A percentile compares a stretch with the other conserved stretches of the same genome.
Evolutionary conservation across 2,113 vertebrate species (phyloP).

Genomic region (Oryzias melastigma): DNA sequence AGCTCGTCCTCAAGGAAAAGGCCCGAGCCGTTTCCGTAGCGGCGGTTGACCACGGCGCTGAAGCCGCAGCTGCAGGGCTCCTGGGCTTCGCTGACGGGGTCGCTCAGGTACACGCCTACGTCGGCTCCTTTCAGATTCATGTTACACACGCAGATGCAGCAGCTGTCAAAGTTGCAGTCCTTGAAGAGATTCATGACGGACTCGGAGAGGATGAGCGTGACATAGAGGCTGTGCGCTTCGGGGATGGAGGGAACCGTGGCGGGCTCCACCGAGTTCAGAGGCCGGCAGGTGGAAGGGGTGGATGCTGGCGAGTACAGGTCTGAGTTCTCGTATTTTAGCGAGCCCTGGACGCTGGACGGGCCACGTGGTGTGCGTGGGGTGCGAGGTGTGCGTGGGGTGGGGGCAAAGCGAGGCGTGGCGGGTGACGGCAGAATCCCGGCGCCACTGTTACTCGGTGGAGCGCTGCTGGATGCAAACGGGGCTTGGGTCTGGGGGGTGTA

Average conservation of each 20-base stretch:
- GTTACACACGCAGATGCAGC: slow-evolving; percentile 98
- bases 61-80: slow-evolving; percentile 93
- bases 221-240: slow-evolving; percentile 97
- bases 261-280: slow-evolving; percentile 95
- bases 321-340: slow-evolving; percentile 94
- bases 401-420: slow-evolving; percentile 91
- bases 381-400: slow-evolving; percentile 91
- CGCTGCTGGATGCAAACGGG: slow-evolving; percentile 92
- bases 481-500: slow-evolving; percentile 96
- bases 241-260: slow-evolving; percentile 94
- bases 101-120: slow-evolving; percentile 95
- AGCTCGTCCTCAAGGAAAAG: slow-evolving; percentile 98
- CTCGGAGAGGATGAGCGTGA: slow-evolving; percentile 97
- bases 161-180: slow-evolving; percentile 99
- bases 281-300: slow-evolving; percentile 94
- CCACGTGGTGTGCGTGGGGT: slow-evolving; percentile 94
- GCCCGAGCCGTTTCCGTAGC: slow-evolving; percentile 93
- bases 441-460: slow-evolving; percentile 93
- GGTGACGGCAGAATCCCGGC: slow-evolving; percentile 94
- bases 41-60: slow-evolving; percentile 95
- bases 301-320: slow-evolving; percentile 96
- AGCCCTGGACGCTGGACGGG: slow-evolving; percentile 93
- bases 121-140: slow-evolving; percentile 99
- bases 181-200: slow-evolving; percentile 98
- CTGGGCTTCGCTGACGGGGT: slow-evolving; percentile 88